Conservation (phyloP, 2,888 invertebrate species). For the Campoplex capitator region DNA sequence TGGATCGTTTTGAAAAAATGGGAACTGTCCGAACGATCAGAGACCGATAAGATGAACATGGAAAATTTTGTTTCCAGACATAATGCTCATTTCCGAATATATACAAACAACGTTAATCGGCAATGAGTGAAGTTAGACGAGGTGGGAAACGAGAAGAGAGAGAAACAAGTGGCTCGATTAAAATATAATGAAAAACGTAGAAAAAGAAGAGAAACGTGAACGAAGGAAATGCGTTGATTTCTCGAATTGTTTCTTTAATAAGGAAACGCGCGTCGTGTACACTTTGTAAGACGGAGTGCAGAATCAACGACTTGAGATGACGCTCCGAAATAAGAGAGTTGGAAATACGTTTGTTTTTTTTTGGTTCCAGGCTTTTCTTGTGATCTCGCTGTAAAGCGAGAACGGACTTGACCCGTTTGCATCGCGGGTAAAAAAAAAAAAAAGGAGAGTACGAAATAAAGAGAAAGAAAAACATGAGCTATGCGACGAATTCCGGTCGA, state of each 20-base stretch:
- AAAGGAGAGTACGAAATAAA: conserved; percentile 40
- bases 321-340: conserved; percentile 13
- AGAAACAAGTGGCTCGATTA: not conserved
- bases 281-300: conserved; percentile 52
- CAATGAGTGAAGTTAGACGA: not conserved
- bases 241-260: conserved; percentile 62
- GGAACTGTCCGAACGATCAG: not conserved
- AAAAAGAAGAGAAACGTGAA: conserved; percentile 11
- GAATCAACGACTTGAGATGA: conserved; percentile 50
- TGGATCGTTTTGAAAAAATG: not conserved
- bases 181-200: conserved; percentile 8
- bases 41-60: not conserved
- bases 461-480: conserved; percentile 55
- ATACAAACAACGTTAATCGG: not conserved
- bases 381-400: conserved; percentile 10
- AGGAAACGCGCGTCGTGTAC: conserved; percentile 63
- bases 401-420: conserved; percentile 40
- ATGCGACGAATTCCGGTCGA: conserved; percentile 53
- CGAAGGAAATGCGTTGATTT: conserved; percentile 41
- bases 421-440: conserved; percentile 37
- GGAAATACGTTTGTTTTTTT: conserved; percentile 13
- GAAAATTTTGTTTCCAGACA: not conserved
- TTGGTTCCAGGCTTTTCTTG: not conserved
- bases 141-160: not conserved
- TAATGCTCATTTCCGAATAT: not conserved